phyloP scores from a whole-genome alignment of 2,888 invertebrate species.

The Ellobium chinense region DNA sequence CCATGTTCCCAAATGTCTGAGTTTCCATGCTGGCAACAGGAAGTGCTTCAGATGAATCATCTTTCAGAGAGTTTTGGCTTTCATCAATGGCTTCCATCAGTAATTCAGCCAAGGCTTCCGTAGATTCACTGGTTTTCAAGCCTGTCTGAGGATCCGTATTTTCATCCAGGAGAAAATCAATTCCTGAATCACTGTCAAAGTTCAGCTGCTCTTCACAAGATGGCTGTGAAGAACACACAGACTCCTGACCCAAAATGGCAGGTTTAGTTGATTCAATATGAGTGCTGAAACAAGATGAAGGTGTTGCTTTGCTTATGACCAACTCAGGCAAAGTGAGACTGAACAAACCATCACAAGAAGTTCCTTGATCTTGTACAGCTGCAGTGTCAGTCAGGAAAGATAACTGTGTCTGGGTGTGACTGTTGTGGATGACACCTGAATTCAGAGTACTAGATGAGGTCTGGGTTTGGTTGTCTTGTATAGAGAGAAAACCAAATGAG shows the following conservation, averaged over 20 bases:
- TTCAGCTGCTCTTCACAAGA: not conserved
- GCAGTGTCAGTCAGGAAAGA: not conserved
- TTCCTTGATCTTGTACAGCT: conserved; percentile 12
- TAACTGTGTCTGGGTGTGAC: conserved; percentile 6
- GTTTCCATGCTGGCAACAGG: conserved; percentile 30
- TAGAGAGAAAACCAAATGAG: not conserved
- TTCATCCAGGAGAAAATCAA: not conserved
- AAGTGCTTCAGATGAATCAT: not conserved
- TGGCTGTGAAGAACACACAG: not conserved
- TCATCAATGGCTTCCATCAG: conserved; percentile 23
- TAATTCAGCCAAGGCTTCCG: conserved; percentile 11
- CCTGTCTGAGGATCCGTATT: not conserved
- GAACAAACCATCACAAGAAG: conserved; percentile 9
- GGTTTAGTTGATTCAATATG: not conserved
- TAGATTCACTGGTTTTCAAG: not conserved
- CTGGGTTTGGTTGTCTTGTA: conserved; percentile 34
- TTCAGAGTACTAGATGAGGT: not conserved
- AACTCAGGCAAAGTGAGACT: not conserved
- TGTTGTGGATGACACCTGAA: not conserved
- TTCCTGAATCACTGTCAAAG: conserved; percentile 3
- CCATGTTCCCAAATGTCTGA: conserved; percentile 24
- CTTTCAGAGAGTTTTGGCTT: not conserved
- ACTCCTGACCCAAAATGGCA: not conserved
- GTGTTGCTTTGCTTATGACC: not conserved
- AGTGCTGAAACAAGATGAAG: not conserved